phyloP scores from a whole-genome alignment of 1,140 invertebrate species.

The Pristionchus pacificus region DNA sequence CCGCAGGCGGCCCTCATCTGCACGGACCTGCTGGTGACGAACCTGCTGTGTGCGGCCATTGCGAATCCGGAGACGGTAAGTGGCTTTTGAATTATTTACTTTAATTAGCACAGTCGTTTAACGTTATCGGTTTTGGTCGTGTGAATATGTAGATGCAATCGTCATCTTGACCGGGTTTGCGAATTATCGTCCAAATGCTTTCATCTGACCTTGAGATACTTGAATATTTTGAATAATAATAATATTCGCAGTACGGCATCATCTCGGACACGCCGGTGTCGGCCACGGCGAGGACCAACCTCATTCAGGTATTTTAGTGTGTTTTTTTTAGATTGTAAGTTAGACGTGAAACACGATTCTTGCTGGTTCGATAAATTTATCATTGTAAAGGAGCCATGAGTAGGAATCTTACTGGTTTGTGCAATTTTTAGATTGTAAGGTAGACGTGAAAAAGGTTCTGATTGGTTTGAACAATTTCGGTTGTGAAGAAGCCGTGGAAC shows the following conservation, averaged over 20 bases:
- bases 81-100: not conserved
- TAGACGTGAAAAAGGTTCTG: not conserved
- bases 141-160: too few species aligned
- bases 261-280: constrained; percentile 83
- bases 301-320: constrained; percentile 70
- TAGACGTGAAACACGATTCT: not conserved
- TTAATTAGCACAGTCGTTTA: too few species aligned
- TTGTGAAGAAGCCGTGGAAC: too few species aligned
- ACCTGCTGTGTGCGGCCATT: constrained; percentile 92
- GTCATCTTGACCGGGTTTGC: too few species aligned
- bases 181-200: too few species aligned
- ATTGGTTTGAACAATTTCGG: not conserved
- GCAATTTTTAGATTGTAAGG: too few species aligned
- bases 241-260: constrained; percentile 70
- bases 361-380: not conserved
- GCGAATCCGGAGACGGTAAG: constrained; percentile 81
- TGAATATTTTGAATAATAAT: too few species aligned
- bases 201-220: too few species aligned
- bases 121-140: too few species aligned
- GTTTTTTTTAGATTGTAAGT: not conserved
- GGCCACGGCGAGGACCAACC: constrained; percentile 81
- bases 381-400: too few species aligned
- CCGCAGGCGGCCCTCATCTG: constrained; percentile 65
- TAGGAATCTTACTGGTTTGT: too few species aligned
- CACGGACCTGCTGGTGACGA: constrained; percentile 84